These are phyloP conservation scores for Dreissena rostriformis DNA, from an alignment of 1,140 invertebrate species.

Conservation along the genomic window DNA sequence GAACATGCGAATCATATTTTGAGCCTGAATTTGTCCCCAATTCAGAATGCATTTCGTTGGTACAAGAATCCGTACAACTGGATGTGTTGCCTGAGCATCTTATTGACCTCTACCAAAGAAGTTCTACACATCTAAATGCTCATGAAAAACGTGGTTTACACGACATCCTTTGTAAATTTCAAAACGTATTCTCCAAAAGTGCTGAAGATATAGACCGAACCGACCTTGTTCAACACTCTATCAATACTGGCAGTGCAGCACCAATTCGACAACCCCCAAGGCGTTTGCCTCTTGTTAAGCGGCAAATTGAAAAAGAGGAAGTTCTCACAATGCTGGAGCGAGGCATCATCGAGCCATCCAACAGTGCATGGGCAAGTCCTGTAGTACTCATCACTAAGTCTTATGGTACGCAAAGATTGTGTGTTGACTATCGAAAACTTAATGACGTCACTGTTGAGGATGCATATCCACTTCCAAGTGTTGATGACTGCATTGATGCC, in stretches of 20 bases:
- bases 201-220: background rate
- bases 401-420: constrained; percentile 51
- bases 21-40: background rate
- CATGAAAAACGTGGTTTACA: background rate
- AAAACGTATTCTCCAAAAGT: background rate
- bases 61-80: background rate
- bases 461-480: constrained; percentile 64
- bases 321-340: constrained; percentile 32
- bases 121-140: background rate
- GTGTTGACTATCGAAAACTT: constrained; percentile 66
- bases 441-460: constrained; percentile 66
- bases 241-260: constrained; percentile 37
- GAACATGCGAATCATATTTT: constrained; percentile 12
- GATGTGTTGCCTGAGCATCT: background rate
- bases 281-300: constrained; percentile 17
- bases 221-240: constrained; percentile 15
- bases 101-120: background rate
- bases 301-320: constrained; percentile 7
- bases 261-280: constrained; percentile 19
- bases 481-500: constrained; percentile 61
- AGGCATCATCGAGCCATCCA: constrained; percentile 43
- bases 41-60: background rate
- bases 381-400: background rate
- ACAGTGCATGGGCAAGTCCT: constrained; percentile 40
- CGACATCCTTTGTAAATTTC: background rate